phyloP scores from a whole-genome alignment of 1,140 invertebrate genomes.

The Bombus sylvicola region DNA sequence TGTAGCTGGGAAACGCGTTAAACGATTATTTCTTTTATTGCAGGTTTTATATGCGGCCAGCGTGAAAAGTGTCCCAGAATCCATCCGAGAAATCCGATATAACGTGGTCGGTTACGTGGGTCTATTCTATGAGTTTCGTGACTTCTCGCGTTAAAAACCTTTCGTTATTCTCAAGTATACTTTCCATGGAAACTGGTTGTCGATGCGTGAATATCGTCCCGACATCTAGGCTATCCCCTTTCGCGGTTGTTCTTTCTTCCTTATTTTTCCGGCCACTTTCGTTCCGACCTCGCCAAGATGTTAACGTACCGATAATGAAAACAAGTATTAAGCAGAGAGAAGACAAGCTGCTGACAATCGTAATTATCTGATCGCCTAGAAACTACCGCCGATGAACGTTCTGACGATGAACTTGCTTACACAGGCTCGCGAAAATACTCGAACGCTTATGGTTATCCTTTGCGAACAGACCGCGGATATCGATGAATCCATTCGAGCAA shows the following conservation, averaged over 20 bases:
- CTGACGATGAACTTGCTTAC: too few relatives aligned
- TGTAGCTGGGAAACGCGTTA: background rate
- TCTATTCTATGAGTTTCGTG: background rate
- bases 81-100: background rate
- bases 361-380: too few relatives aligned
- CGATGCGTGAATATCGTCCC: conserved; percentile 48
- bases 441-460: too few relatives aligned
- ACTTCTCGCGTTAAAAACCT: conserved; percentile 29
- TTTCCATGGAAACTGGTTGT: conserved; percentile 54
- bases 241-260: conserved; percentile 30
- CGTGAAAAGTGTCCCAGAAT: conserved; percentile 46
- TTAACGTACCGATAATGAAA: background rate
- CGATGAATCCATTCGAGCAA: fast-evolving
- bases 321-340: background rate
- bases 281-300: conserved; percentile 9
- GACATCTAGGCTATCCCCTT: conserved; percentile 46
- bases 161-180: conserved; percentile 28
- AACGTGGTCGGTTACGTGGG: background rate
- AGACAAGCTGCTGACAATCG: too few relatives aligned
- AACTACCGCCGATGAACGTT: too few relatives aligned
- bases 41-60: background rate
- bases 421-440: background rate
- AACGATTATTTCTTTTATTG: background rate
- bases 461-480: too few relatives aligned
- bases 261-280: conserved; percentile 38